Evolutionary conservation across 2,888 invertebrate genomes (phyloP), one percentile per base, ranked within the genome.

Genomic region (Catocala sponsa): DNA sequence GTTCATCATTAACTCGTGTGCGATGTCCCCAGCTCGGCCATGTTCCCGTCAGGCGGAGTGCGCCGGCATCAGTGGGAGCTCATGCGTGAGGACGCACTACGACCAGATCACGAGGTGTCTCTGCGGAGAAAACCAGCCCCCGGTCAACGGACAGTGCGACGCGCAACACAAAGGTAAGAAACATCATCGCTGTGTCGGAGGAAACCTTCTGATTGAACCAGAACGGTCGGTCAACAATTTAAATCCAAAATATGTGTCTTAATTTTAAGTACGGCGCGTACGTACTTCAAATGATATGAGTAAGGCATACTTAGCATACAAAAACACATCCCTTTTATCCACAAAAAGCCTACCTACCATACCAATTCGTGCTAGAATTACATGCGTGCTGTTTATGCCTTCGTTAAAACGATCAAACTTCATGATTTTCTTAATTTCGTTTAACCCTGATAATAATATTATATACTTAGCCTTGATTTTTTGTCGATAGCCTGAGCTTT

Each of bases 71-170:
- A 95, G 94, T 76, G 95, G 95, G 71, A 96, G 96, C 1, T 96
- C 96, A 13, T 97, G 97, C 71, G 96, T 96, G 10, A 88, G 95
- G 58, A 96, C 96, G 41, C 94, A 95, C 52, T 95, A 95, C 72
- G 97, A 97, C 77, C 90, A 95, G 0, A 94, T 94, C 69, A 92
- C 95, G 12, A 92, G 96, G 6, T 97, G 97, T 74, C 95, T 97
- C 0, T 97, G 97, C 67, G 96, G 96, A 0, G 96, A 97, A 88
- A 96, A 96, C 84, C 88, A 95, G 2, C 94, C 96, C 0, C 97
- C 97, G 0, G 84, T 95, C 7, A 97, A 97, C 74, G 97, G 97
- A 7, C 94, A 95, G 49, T 97, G 97, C 78, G 95, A 94, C 49
- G 95, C 95, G 55, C 95, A 95, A 72, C 92, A 93, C 43, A 96